Base-by-base conservation (phyloP, 2,113 vertebrate genomes). In the Toxotes jaculatrix region DNA sequence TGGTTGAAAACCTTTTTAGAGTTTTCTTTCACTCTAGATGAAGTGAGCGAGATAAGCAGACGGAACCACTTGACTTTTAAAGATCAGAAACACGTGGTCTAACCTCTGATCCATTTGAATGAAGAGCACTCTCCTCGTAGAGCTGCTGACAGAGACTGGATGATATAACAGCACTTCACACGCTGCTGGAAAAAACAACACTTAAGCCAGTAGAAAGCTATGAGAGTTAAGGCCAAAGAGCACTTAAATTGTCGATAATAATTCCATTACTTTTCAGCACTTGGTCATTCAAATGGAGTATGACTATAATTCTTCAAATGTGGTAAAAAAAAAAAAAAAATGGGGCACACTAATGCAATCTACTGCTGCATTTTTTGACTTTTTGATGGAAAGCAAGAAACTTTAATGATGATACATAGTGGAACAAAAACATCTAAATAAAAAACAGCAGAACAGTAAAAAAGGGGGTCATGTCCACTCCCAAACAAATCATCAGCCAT, bases 121-220 rank as follows among this genome's bases (percentile, higher is more conserved):
- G 60, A 47, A 85, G 76, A 71, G 88, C 61, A 19, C 47, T 82
- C 38, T 38, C 43, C 31, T 69, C 43, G 21, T 2, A 27, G 57
- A 79, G 87, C 14, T 27, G 43, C 49, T 71, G 61, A 77, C n/a
- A 70, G 76, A 74, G 23, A 45, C 45, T 43, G 49, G 17, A 83
- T 74, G 70, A 79, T 57, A 68, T 57, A 85, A 84, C 79, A 78
- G 65, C 53, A 55, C 77, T 88, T 87, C 47, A 83, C 63, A 76
- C 1, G 4, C 55, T 67, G 66, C 47, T 55, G 65, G 47, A 69
- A 82, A 84, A 67, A 80, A 72, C 36, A 78, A 59, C 51, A 61
- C 74, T 81, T 77, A 60, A 64, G 38, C 17, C 38, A 70, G 49
- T 10, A 49, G 42, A 56, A 49, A 79, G 56, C n/a, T 16, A 38